Percentiles rank a stretch among this genome's conserved stretches.
Evolutionary conservation across 2,113 vertebrate genomes (phyloP).

Genomic region (Cariama cristata): DNA sequence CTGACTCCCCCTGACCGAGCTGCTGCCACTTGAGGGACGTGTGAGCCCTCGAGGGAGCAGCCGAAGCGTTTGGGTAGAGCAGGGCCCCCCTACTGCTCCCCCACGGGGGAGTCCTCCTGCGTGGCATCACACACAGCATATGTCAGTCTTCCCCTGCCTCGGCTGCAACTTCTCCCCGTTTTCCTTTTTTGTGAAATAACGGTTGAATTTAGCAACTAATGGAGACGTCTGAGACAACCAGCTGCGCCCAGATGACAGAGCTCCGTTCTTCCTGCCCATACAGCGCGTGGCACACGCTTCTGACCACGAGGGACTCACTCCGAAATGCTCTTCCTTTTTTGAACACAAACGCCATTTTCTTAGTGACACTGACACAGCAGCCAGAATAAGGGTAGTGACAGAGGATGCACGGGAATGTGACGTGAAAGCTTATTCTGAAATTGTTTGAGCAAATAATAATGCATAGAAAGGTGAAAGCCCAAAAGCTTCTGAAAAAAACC

Average conservation of each 20-base stretch:
- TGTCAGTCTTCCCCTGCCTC: no score
- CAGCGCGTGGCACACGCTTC: accelerated
- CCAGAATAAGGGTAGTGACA: accelerated
- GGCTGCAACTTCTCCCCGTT: no score
- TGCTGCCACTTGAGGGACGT: accelerated
- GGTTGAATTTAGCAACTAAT: neutral
- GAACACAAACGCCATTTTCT: accelerated
- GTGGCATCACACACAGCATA: accelerated
- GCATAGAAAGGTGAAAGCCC: neutral
- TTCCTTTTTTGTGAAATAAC: neutral
- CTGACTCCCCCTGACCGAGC: no score
- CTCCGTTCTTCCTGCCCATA: accelerated
- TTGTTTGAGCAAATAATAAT: neutral
- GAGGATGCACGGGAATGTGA: accelerated
- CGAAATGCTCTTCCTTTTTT: neutral
- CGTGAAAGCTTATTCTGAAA: accelerated
- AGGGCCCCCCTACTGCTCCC: neutral
- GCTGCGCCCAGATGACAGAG: accelerated
- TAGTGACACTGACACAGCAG: accelerated
- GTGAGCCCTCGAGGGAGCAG: neutral
- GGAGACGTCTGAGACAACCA: accelerated
- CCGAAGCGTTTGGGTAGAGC: neutral
- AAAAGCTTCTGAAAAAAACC: accelerated
- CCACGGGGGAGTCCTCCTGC: neutral
- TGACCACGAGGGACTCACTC: accelerated